phyloP scores from a whole-genome alignment of 2,113 vertebrate species.

The Gila orcuttii region DNA sequence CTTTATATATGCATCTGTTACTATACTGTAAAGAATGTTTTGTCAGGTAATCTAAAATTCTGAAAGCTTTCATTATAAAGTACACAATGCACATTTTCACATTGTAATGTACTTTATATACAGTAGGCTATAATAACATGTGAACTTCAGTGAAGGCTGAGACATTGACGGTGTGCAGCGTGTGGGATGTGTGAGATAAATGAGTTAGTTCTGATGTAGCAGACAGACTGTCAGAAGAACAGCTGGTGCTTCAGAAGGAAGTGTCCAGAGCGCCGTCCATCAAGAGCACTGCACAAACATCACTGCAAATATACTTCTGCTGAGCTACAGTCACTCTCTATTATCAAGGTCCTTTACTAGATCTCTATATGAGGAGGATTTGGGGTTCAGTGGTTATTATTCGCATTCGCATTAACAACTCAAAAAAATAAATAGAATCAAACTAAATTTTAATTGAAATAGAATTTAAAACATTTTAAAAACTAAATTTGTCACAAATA shows the following conservation, averaged over 20 bases:
- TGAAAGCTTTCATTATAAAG: no score
- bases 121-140: not conserved
- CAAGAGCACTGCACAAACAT: conserved; percentile 14
- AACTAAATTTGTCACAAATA: not conserved
- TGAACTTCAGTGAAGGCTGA: not conserved
- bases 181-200: conserved; percentile 26
- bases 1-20: not conserved
- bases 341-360: not conserved
- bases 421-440: not conserved
- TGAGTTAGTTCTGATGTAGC: conserved; percentile 41
- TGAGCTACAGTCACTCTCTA: not conserved
- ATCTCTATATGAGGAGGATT: not conserved
- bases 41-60: no score
- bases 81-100: no score
- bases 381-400: not conserved
- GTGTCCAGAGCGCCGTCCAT: conserved; percentile 17
- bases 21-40: not conserved
- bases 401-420: not conserved
- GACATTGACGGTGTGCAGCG: not conserved
- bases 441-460: not conserved
- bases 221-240: conserved; percentile 50
- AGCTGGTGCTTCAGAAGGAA: conserved; percentile 39
- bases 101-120: not conserved
- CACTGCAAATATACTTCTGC: not conserved
- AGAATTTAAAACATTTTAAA: not conserved